Percentiles rank a stretch among this genome's conserved stretches.
Conservation (phyloP, 64 coral and sea anemone species). For the Montipora efflorescens region DNA sequence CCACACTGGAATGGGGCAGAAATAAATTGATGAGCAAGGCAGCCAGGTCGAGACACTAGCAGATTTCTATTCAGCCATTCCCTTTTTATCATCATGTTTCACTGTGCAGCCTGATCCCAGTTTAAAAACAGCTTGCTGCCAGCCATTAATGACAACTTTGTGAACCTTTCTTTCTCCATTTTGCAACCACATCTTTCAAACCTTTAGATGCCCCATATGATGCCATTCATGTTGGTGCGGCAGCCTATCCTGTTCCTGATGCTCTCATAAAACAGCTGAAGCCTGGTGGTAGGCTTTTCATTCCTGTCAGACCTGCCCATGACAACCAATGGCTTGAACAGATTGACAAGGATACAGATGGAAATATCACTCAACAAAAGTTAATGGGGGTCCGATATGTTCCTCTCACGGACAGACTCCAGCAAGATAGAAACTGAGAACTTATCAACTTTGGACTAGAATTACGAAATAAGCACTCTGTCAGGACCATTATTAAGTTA, state of each 20-base stretch:
- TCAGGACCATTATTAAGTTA: too few relatives aligned
- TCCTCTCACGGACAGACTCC: slow-evolving; percentile 83
- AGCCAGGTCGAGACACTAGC: too few relatives aligned
- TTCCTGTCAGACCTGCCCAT: slow-evolving; percentile 84
- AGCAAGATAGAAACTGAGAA: slow-evolving; percentile 27
- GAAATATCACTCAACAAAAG: slow-evolving; percentile 69
- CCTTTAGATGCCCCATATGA: slow-evolving; percentile 85
- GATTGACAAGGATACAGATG: slow-evolving; percentile 91
- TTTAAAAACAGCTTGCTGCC: too few relatives aligned
- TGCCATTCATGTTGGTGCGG: slow-evolving; percentile 95
- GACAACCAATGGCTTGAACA: slow-evolving; percentile 95
- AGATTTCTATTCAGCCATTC: too few relatives aligned
- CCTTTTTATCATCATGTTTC: too few relatives aligned
- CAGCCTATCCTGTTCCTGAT: slow-evolving; percentile 88
- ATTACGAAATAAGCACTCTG: too few relatives aligned
- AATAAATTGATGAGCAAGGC: too few relatives aligned
- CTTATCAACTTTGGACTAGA: too few relatives aligned
- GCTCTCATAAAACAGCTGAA: slow-evolving; percentile 86
- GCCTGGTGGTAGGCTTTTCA: slow-evolving; percentile 87
- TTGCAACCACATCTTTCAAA: not conserved
- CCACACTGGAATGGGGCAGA: too few relatives aligned
- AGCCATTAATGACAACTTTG: too few relatives aligned
- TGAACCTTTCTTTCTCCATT: not conserved
- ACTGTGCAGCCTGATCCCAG: too few relatives aligned
- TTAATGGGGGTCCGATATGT: slow-evolving; percentile 97